Base-by-base conservation (phyloP, 2,888 invertebrate species). In the Athetis lepigone region DNA sequence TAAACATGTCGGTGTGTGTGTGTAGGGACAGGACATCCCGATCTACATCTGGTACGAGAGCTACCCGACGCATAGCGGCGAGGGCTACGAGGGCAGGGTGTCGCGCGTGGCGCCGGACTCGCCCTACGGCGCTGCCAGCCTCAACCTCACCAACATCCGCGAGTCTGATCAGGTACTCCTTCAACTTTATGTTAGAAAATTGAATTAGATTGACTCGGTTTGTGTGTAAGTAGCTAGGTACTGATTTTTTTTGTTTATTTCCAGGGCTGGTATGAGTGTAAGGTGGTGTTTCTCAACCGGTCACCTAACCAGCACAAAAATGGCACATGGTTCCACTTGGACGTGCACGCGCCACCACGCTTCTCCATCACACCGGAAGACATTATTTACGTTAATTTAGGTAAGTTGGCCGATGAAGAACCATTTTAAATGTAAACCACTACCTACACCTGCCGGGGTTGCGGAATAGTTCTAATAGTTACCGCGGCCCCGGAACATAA, bases 1-100 rank as follows among this genome's bases (percentile, higher is more conserved):
- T 72, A 88, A 86, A 90, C 66, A 46, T 66, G 36, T 25, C n/a
- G 37, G 46, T 56, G 69, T 79, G 88, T 79, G 88, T 92, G 90
- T 91, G 92, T 96, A 98, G 98, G 98, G 98, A 91, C 97, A 98
- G 96, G 98, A 98, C 96, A 97, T 98, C 95, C 98, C 99, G 85
- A 98, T 99, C 94, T 99, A 98, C 96, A 98, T 99, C 95, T 98
- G 98, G 98, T 99, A 98, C 96, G 98, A 98, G 95, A 98, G 98
- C 92, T 99, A 99, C 95, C 98, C 98, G 83, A 98, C 99, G 79
- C 99, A 99, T 96, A 98, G 98, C 93, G 99, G 98, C 85, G 98
- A 98, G 92, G 98, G 98, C 56, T 98, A 98, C 95, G 98, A 98
- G 92, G 98, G 98, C 82, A 96, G 98, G 71, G 98, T 98, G 88